Evolutionary conservation across 2,888 invertebrate species (phyloP).

Genomic region (Drosophila subquinaria): DNA sequence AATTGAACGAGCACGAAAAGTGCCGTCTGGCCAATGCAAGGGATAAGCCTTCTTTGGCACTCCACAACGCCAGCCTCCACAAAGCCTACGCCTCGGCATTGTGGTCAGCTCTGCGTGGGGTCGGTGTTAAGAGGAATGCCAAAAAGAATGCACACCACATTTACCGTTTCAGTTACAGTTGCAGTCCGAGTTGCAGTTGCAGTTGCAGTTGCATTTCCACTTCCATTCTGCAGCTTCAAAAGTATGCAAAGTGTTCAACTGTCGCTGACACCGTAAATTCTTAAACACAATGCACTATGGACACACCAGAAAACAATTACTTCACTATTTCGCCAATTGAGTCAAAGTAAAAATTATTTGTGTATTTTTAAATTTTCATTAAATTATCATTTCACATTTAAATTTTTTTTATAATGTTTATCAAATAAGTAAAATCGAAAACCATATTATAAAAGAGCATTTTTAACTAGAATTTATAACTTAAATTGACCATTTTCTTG

Average conservation of each 20-base stretch:
- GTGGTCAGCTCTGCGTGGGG: conserved; percentile 52
- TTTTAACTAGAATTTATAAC: no score
- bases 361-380: no score
- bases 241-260: conserved; percentile 58
- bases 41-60: conserved; percentile 36
- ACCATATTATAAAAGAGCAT: no score
- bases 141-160: conserved; percentile 50
- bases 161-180: conserved; percentile 33
- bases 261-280: conserved; percentile 47
- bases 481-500: no score
- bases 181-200: conserved; percentile 14
- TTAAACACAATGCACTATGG: conserved; percentile 9
- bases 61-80: not conserved
- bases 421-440: no score
- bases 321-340: not conserved
- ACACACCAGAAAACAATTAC: conserved; percentile 4
- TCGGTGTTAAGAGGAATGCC: conserved; percentile 58
- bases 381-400: no score
- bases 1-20: conserved; percentile 52
- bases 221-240: conserved; percentile 28
- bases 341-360: not conserved
- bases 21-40: conserved; percentile 29
- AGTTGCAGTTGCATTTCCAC: conserved; percentile 27
- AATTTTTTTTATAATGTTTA: no score
- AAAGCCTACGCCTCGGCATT: conserved; percentile 44